Evolutionary conservation across 2,888 invertebrate species (phyloP), one percentile per base, ranked within the genome.

Genomic region (Thymelicus lineola): DNA sequence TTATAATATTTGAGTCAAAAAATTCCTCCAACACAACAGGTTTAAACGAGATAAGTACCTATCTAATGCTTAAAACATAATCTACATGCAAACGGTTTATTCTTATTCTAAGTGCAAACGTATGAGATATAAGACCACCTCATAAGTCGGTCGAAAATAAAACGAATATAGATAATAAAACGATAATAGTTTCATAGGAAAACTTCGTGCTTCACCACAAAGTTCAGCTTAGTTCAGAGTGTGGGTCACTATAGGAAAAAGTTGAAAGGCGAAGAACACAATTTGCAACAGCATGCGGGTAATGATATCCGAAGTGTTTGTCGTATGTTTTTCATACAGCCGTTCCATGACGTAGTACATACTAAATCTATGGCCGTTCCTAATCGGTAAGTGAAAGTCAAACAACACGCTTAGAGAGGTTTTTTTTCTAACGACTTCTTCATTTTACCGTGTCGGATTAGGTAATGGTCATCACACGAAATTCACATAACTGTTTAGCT

Each of bases 321-420:
- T 50, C 48, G 48, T 50, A 9, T 17, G 48, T 50, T 50, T 50
- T 50, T 50, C 17, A 50, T 50, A 50, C 48, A 15, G 48, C 48
- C 48, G 15, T 50, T 15, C 48, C 42, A 42, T 42, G 42, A 42
- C 42, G 42, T 42, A 50, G 15, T 48, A 48, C 48, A 45, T 45
- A 14, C 45, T 45, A 50, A 53, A 53, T 17, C 53, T 53, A 53
- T 53, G 12, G 20, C 53, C 53, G 71, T 65, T 58, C 50, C 65
- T 50, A 63, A 63, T 55, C 65, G 59, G 62, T 45, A 73, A 76
- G 79, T 79, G 80, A 79, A 80, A 80, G 80, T 79, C 73, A 78
- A 74, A 71, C 69, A 75, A 74, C 74, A 69, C 70, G 75, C 62
- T 50, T 75, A 72, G 73, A 73, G 66, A 66, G 71, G 57, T 75